Percentiles rank a stretch among this genome's conserved stretches.
These are phyloP conservation scores for Digitonthophagus gazella DNA, from an alignment of 2,888 invertebrate species.

Conservation along the genomic window DNA sequence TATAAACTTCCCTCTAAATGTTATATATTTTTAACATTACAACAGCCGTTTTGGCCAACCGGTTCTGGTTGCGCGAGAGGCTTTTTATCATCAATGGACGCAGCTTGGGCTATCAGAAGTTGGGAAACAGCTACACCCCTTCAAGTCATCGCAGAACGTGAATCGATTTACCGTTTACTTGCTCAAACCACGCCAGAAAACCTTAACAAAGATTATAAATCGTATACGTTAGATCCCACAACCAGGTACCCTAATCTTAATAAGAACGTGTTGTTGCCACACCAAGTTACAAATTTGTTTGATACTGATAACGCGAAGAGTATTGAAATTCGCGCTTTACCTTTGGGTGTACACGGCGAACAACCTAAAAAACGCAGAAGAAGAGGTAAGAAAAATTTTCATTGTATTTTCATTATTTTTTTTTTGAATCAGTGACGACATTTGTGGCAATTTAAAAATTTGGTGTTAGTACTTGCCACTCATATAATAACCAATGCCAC, in stretches of 20 bases:
- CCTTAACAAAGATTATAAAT: slow-evolving; percentile 82
- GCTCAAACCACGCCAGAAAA: slow-evolving; percentile 98
- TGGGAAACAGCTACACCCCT: slow-evolving; percentile 76
- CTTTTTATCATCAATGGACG: slow-evolving; percentile 92
- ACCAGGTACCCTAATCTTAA: slow-evolving; percentile 86
- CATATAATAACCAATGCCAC: too few species aligned
- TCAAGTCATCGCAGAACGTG: slow-evolving; percentile 89
- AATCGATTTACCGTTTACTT: slow-evolving; percentile 77
- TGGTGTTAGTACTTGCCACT: too few species aligned
- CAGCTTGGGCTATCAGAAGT: slow-evolving; percentile 87
- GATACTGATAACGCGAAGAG: slow-evolving; percentile 69
- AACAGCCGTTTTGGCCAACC: slow-evolving; percentile 94
- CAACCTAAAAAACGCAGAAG: slow-evolving; percentile 66
- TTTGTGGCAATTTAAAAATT: too few species aligned
- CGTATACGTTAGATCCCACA: slow-evolving; percentile 83
- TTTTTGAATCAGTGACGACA: background rate
- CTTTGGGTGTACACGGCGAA: slow-evolving; percentile 50
- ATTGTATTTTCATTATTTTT: background rate
- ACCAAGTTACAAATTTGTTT: slow-evolving; percentile 70
- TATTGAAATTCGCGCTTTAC: slow-evolving; percentile 54
- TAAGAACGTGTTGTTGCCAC: slow-evolving; percentile 69
- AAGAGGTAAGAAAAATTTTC: slow-evolving; percentile 52
- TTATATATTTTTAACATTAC: slow-evolving; percentile 33
- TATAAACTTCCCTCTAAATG: background rate
- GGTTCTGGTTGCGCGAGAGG: slow-evolving; percentile 98